A percentile compares a stretch with the other conserved stretches of the same genome.
Conservation (phyloP, 2,888 invertebrate species). For the Andrena chrysosceles region DNA sequence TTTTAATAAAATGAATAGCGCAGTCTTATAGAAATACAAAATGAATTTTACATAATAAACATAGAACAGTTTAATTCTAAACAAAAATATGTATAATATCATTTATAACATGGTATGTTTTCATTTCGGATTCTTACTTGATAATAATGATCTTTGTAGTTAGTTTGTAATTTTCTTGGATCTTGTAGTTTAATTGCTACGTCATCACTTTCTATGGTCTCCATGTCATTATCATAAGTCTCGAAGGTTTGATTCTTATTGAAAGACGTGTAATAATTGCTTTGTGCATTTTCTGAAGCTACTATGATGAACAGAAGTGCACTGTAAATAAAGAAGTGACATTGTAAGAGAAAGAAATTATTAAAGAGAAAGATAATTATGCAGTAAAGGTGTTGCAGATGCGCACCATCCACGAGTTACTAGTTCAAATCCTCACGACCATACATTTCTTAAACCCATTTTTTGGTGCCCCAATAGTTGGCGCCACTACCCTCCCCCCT, state of each 20-base stretch:
- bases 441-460: too few species aligned
- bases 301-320: conserved; percentile 87
- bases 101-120: not conserved
- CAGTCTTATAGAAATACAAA: not conserved
- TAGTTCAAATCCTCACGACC: too few species aligned
- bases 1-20: conserved; percentile 6
- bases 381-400: too few species aligned
- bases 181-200: conserved; percentile 41
- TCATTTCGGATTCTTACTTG: conserved; percentile 56
- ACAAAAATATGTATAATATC: too few species aligned
- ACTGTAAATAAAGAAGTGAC: conserved; percentile 83
- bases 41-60: not conserved
- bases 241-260: conserved; percentile 64
- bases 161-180: conserved; percentile 51
- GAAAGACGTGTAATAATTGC: conserved; percentile 80
- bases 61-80: too few species aligned
- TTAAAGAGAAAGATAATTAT: too few species aligned
- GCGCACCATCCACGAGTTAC: too few species aligned
- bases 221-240: conserved; percentile 69
- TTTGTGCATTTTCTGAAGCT: conserved; percentile 86
- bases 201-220: conserved; percentile 42
- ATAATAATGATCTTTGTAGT: conserved; percentile 53
- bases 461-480: too few species aligned
- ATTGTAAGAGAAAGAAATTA: too few species aligned
- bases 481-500: too few species aligned